Evolutionary conservation across 1,140 invertebrate genomes (phyloP).

Genomic region (Neodiprion virginianus): DNA sequence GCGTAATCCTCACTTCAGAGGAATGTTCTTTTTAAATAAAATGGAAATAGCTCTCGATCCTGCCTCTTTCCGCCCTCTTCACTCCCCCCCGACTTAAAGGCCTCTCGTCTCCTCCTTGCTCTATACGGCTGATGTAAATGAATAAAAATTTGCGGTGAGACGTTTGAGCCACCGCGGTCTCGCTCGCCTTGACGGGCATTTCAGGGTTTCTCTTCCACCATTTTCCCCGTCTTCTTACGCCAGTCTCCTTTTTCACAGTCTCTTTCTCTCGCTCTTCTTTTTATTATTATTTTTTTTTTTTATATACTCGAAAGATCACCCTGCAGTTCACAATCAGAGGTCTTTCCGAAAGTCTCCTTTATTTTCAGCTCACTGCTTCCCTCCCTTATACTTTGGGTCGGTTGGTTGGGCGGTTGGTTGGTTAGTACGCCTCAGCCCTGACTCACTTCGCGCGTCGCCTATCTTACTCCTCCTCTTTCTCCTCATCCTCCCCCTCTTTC

Average conservation of each 20-base stretch:
- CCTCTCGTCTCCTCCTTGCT: background rate
- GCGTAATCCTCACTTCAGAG: too few relatives aligned
- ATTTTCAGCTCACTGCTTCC: constrained; percentile 52
- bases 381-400: constrained; percentile 24
- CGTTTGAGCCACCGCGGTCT: constrained; percentile 36
- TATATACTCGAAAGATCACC: constrained; percentile 27
- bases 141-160: constrained; percentile 57
- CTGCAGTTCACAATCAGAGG: constrained; percentile 52
- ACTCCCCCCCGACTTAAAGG: too few relatives aligned
- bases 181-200: constrained; percentile 54
- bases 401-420: too few relatives aligned
- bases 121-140: constrained; percentile 53
- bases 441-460: background rate
- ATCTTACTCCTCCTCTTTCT: background rate
- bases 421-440: background rate
- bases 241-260: constrained; percentile 21
- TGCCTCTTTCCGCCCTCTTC: too few relatives aligned
- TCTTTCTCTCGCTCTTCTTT: background rate
- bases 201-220: constrained; percentile 38
- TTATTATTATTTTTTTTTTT: constrained; percentile 4
- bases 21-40: too few relatives aligned
- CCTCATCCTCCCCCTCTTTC: background rate
- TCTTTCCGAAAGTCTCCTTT: constrained; percentile 50
- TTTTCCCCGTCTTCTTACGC: constrained; percentile 25
- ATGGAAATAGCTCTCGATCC: too few relatives aligned